These are phyloP conservation scores for Drosophila kanekoi DNA, from an alignment of 2,888 invertebrate species.

Conservation along the genomic window DNA sequence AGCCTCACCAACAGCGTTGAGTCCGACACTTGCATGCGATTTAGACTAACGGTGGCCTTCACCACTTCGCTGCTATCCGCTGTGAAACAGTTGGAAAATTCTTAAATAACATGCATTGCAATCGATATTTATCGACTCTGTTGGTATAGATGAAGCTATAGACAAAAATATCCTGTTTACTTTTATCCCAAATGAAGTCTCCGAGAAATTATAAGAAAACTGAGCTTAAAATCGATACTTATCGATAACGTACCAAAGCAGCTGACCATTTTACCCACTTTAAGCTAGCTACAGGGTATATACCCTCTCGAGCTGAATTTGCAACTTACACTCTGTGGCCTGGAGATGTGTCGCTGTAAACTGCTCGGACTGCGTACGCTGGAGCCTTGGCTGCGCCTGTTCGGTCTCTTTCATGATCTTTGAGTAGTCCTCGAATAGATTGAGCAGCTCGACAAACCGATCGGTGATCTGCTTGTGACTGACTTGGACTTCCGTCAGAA, in stretches of 20 bases:
- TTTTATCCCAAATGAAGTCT: too few species aligned
- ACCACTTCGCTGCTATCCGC: slow-evolving; percentile 21
- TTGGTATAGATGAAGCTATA: too few species aligned
- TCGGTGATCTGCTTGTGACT: slow-evolving; percentile 58
- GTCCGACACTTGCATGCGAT: slow-evolving; percentile 45
- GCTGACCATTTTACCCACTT: neutral
- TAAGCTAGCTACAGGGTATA: neutral
- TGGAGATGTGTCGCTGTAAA: slow-evolving; percentile 11
- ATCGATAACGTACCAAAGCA: too few species aligned
- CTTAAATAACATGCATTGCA: too few species aligned
- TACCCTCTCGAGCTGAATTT: too few species aligned
- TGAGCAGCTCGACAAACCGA: slow-evolving; percentile 58
- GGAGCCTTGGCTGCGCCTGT: slow-evolving; percentile 32
- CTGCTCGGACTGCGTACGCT: slow-evolving; percentile 53
- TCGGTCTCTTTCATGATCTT: slow-evolving; percentile 36
- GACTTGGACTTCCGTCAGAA: slow-evolving; percentile 40
- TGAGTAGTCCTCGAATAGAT: slow-evolving; percentile 57
- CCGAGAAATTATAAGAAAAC: too few species aligned
- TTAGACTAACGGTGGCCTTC: slow-evolving; percentile 33
- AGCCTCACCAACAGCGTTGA: slow-evolving; percentile 30
- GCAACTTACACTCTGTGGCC: slow-evolving; percentile 29
- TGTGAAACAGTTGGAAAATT: slow-evolving; percentile 5
- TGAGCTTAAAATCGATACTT: too few species aligned
- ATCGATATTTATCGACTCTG: too few species aligned
- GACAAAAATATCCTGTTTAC: too few species aligned